phyloP scores from a whole-genome alignment of 2,888 invertebrate genomes.

The Pterostichus niger region DNA sequence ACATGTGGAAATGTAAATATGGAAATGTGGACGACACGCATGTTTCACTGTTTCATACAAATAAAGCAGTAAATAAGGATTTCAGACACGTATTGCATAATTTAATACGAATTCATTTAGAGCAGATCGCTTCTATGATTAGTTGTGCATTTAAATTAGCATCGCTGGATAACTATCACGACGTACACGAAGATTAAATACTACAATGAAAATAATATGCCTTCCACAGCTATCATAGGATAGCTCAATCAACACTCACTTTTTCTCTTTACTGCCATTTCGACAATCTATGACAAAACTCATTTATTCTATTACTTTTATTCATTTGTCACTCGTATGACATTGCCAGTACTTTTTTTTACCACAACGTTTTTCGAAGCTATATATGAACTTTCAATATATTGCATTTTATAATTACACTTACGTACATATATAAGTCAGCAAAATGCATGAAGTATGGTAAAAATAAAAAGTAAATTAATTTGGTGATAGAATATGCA shows the following conservation, averaged over 20 bases:
- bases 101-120: constrained; percentile 42
- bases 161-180: neutral
- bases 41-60: constrained; percentile 6
- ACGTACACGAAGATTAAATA: neutral
- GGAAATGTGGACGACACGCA: constrained; percentile 31
- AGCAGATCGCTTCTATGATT: constrained; percentile 20
- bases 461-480: no score
- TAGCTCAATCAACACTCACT: no score
- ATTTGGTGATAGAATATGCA: no score
- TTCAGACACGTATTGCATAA: constrained; percentile 31
- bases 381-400: no score
- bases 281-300: no score
- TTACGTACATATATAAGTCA: no score
- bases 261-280: neutral
- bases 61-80: constrained; percentile 39
- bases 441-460: no score
- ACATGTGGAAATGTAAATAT: constrained; percentile 45
- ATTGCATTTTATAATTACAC: no score
- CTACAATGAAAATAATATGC: neutral
- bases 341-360: no score
- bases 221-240: neutral
- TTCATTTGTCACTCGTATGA: no score
- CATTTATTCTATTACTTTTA: no score
- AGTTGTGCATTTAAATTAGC: constrained; percentile 44
- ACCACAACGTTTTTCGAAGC: no score